Percentiles rank a stretch among this genome's conserved stretches.
Conservation (phyloP, 2,888 invertebrate genomes). For the Ormyrus rosae region DNA sequence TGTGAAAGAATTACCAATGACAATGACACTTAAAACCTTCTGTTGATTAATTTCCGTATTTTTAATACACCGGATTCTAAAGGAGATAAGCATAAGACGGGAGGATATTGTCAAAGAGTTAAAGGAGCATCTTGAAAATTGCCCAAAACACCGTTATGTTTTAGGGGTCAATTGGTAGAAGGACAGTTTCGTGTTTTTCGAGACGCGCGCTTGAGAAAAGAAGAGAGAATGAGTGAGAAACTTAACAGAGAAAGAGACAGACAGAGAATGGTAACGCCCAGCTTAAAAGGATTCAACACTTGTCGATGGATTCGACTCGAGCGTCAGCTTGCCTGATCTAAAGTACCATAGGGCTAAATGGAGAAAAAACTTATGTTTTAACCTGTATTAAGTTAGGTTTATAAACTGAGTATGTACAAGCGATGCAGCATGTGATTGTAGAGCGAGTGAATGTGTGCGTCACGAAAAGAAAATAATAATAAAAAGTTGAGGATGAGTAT, state of each 20-base stretch:
- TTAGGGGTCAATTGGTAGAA: slow-evolving; percentile 10
- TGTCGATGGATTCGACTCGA: slow-evolving; percentile 8
- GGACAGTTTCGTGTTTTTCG: neutral
- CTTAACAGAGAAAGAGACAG: neutral
- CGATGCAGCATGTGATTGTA: slow-evolving; percentile 58
- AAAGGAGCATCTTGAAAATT: slow-evolving; percentile 13
- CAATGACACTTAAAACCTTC: slow-evolving; percentile 47
- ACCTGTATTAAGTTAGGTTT: slow-evolving; percentile 67
- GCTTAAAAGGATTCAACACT: slow-evolving; percentile 17
- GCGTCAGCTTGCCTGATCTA: slow-evolving; percentile 21
- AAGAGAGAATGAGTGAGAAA: neutral
- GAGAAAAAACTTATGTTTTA: slow-evolving; percentile 59
- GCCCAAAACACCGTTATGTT: neutral
- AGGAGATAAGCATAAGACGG: neutral
- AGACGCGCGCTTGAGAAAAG: neutral
- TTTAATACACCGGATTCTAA: slow-evolving; percentile 25
- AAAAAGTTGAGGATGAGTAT: slow-evolving; percentile 36
- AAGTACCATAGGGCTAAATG: slow-evolving; percentile 24
- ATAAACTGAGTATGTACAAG: slow-evolving; percentile 71
- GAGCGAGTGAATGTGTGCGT: slow-evolving; percentile 41
- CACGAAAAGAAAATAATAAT: slow-evolving; percentile 26
- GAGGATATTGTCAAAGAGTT: neutral
- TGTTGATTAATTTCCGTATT: slow-evolving; percentile 23
- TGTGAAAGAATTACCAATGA: slow-evolving; percentile 38
- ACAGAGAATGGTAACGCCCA: neutral